These are phyloP conservation scores for Nettapus auritus DNA, from an alignment of 2,113 vertebrate species.

Conservation along the genomic window DNA sequence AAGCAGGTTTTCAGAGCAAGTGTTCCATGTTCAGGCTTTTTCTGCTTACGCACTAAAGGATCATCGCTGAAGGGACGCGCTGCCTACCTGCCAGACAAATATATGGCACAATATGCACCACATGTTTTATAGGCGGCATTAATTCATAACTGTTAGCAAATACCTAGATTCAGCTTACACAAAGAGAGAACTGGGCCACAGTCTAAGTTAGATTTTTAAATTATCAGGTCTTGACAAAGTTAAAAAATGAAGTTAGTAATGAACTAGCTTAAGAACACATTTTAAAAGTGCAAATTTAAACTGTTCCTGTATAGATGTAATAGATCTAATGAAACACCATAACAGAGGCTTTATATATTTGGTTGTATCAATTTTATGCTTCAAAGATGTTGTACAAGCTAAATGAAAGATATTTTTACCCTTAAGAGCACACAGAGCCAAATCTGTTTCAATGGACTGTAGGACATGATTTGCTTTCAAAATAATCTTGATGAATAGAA, in stretches of 20 bases:
- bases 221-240: not conserved
- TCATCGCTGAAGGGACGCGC: not conserved
- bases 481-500: not conserved
- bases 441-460: not conserved
- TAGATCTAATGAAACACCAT: not conserved
- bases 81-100: not conserved
- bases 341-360: not conserved
- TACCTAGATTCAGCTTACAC: not conserved
- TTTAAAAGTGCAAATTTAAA: not conserved
- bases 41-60: not conserved
- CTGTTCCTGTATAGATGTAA: not conserved
- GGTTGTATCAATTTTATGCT: not conserved
- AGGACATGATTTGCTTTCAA: not conserved
- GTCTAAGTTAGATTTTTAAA: not conserved
- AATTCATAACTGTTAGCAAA: not conserved
- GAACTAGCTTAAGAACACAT: not conserved
- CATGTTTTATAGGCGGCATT: not conserved
- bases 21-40: not conserved
- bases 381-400: not conserved
- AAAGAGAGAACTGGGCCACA: not conserved
- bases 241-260: not conserved
- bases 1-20: not conserved
- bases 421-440: not conserved
- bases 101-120: not conserved
- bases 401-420: not conserved